A percentile compares a stretch with the other conserved stretches of the same genome.
Evolutionary conservation across 2,888 invertebrate genomes (phyloP).

Genomic region (Nowickia ferox): DNA sequence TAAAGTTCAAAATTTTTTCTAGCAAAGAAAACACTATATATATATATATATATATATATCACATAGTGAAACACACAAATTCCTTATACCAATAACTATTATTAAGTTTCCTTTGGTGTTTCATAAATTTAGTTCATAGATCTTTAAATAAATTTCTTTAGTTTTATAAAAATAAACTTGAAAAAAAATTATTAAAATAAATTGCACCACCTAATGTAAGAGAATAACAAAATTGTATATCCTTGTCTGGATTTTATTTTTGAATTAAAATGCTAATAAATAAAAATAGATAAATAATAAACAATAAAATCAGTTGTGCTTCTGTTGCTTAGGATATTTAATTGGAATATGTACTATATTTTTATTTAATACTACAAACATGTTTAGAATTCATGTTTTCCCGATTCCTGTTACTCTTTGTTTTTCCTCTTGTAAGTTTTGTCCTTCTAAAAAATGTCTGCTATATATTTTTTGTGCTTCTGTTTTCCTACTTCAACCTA

Average conservation of each 20-base stretch:
- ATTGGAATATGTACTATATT: not conserved
- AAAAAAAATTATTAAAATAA: conserved; percentile 25
- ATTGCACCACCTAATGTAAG: conserved; percentile 61
- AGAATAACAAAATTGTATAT: conserved; percentile 33
- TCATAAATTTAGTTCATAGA: conserved; percentile 6
- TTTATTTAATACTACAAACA: not conserved
- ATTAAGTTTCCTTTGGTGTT: not conserved
- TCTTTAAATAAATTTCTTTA: conserved; percentile 68
- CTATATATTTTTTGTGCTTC: conserved; percentile 2
- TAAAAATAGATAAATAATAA: conserved; percentile 16
- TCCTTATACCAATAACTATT: too few relatives aligned
- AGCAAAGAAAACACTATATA: not conserved
- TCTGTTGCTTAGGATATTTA: conserved; percentile 58
- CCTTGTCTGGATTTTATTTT: conserved; percentile 38
- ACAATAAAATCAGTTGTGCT: conserved; percentile 62
- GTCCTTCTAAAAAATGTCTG: conserved; percentile 6
- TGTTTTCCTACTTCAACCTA: conserved; percentile 5
- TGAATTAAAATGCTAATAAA: conserved; percentile 48
- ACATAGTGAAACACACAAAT: too few relatives aligned
- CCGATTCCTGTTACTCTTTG: conserved; percentile 9
- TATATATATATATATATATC: too few relatives aligned
- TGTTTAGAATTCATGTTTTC: conserved; percentile 5
- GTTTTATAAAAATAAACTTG: conserved; percentile 38
- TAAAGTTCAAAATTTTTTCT: conserved; percentile 5
- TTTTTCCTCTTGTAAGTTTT: conserved; percentile 36